Evolutionary conservation across 2,797 vertebrate species (phyloP).

Genomic region (Taeniopygia guttata): DNA sequence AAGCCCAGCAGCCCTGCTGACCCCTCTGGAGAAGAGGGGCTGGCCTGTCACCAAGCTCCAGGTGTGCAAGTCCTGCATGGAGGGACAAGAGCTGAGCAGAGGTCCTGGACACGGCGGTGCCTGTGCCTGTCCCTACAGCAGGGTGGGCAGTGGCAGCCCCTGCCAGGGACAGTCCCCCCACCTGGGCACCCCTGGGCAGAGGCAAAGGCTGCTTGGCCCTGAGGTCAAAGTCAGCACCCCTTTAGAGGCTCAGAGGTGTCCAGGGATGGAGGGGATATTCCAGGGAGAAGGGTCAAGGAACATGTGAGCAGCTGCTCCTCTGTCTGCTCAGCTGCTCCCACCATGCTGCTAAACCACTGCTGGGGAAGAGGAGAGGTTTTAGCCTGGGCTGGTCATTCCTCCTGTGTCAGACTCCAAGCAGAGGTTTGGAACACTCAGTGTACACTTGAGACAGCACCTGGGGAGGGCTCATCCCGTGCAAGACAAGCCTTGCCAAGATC

Average conservation of each 20-base stretch:
- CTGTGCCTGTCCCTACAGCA: neutral
- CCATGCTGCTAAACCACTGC: neutral
- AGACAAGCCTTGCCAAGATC: neutral
- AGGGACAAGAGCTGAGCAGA: rapidly evolving
- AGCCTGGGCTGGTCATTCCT: neutral
- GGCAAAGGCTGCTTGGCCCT: neutral
- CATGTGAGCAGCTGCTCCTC: neutral
- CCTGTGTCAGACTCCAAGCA: neutral
- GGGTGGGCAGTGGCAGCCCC: neutral
- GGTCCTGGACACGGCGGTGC: rapidly evolving
- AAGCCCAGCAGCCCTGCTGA: neutral
- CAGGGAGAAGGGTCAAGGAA: rapidly evolving
- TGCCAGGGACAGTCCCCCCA: neutral
- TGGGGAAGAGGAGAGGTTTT: neutral
- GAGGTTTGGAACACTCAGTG: neutral
- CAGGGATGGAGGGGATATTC: neutral
- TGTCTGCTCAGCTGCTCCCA: constrained; percentile 16
- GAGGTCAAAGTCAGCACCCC: neutral
- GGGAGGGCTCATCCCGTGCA: neutral
- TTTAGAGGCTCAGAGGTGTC: neutral
- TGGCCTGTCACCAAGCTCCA: neutral
- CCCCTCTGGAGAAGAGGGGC: neutral
- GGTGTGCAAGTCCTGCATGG: neutral
- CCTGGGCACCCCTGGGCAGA: neutral
- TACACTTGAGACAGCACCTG: neutral